Evolutionary conservation across 2,797 vertebrate genomes (phyloP).

Genomic region (Atherinosoma microstoma): DNA sequence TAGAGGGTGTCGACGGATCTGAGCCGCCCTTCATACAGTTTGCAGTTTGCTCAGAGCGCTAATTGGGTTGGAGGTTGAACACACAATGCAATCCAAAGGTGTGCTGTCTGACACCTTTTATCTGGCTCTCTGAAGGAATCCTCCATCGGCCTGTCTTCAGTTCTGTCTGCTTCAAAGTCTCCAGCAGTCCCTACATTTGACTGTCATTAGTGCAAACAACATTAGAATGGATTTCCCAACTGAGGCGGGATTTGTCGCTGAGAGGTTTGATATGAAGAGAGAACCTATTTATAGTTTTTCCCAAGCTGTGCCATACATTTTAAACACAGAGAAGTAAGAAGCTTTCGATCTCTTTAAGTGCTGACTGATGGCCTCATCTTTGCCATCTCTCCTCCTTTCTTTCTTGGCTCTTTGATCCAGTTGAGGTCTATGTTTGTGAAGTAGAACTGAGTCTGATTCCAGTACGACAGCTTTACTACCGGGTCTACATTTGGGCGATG

Average conservation of each 20-base stretch:
- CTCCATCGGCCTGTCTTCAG: constrained; percentile 6
- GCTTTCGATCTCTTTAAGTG: constrained; percentile 35
- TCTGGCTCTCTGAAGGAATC: constrained; percentile 25
- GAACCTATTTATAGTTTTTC: constrained; percentile 44
- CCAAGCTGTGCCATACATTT: constrained; percentile 36
- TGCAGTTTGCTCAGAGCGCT: neutral
- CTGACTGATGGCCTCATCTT: constrained; percentile 26
- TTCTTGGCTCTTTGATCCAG: constrained; percentile 39
- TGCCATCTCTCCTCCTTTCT: constrained; percentile 8
- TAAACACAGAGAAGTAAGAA: constrained; percentile 37
- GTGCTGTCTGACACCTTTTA: constrained; percentile 12
- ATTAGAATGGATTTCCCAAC: constrained; percentile 42
- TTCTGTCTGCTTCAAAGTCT: constrained; percentile 9
- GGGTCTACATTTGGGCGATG: neutral
- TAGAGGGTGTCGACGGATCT: neutral
- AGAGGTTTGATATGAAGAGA: constrained; percentile 37
- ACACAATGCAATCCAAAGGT: neutral
- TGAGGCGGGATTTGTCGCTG: constrained; percentile 29
- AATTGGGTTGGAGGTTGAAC: neutral
- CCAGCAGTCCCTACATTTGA: constrained; percentile 27
- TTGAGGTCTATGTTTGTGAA: constrained; percentile 14
- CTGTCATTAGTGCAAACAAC: constrained; percentile 43
- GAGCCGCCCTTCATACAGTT: no score
- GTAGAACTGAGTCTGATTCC: constrained; percentile 1
- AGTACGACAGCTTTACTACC: neutral